phyloP scores from a whole-genome alignment of 2,797 vertebrate species.

The Lagorchestes hirsutus region DNA sequence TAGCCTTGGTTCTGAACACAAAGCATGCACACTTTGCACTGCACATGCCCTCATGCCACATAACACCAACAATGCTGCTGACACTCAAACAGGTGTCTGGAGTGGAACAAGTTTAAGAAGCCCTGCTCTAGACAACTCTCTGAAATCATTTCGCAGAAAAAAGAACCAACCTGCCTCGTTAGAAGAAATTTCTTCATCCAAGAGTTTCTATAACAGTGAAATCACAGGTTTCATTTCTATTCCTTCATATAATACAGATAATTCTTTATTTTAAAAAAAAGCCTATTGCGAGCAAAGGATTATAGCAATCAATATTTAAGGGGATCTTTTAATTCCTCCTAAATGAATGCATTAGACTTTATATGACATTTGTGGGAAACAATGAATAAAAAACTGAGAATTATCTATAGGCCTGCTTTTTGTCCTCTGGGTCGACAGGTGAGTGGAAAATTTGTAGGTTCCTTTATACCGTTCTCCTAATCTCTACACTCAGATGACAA shows the following conservation, averaged over 20 bases:
- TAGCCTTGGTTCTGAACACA: too few relatives aligned
- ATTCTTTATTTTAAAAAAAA: slow-evolving; percentile 3
- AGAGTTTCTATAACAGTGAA: background rate
- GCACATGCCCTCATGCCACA: too few relatives aligned
- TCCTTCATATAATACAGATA: too few relatives aligned
- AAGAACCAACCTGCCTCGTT: background rate
- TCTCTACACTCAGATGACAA: slow-evolving; percentile 24
- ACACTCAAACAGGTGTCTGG: too few relatives aligned
- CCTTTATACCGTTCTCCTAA: background rate
- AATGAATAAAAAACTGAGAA: slow-evolving; percentile 45
- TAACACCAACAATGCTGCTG: too few relatives aligned
- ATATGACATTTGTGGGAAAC: slow-evolving; percentile 70
- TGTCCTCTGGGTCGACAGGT: slow-evolving; percentile 54
- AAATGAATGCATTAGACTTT: slow-evolving; percentile 73
- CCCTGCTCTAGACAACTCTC: background rate
- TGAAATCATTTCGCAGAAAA: background rate
- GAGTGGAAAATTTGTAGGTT: slow-evolving; percentile 49
- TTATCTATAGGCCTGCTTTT: slow-evolving; percentile 53
- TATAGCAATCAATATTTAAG: slow-evolving; percentile 66
- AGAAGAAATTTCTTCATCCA: background rate
- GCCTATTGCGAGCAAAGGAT: slow-evolving; percentile 46
- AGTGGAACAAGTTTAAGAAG: too few relatives aligned
- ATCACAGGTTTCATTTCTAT: too few relatives aligned
- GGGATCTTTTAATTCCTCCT: slow-evolving; percentile 39
- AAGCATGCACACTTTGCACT: too few relatives aligned